Base-by-base conservation (phyloP, 2,888 invertebrate species). In the Barypeithes pellucidus region DNA sequence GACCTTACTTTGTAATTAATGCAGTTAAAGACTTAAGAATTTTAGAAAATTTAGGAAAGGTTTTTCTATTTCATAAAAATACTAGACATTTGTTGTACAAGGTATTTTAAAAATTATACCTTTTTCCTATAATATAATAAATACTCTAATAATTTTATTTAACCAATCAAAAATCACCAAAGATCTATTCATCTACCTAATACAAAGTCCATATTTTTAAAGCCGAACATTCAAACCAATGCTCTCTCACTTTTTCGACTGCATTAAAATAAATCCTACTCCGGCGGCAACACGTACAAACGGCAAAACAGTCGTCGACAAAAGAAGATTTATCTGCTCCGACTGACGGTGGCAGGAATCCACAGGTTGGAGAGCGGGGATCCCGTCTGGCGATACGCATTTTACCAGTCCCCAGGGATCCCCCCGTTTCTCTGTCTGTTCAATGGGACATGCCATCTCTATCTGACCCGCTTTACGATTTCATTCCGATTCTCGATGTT, bases 351-450 rank as follows among this genome's bases (percentile, higher is more conserved):
- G 20, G 67, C 63, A 71, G 82, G 84, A 86, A 86, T 85, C 86
- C 85, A 86, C 86, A 86, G 85, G 85, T 86, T 85, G 85, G 78
- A 74, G 68, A 79, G 77, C 80, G 81, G 81, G 83, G 81, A 82
- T 81, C 80, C 82, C 83, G 82, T 84, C 84, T 83, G 61, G 79
- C 74, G 73, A 68, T 77, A 60, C 47, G 33, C 54, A 57, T 16
- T 57, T 57, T 29, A 33, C 16, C 54, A 57, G 54, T 57, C 72
- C 84, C 83, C 80, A 79, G 81, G 83, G 84, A 83, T 82, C 81
- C 80, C 80, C 81, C 79, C 76, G 79, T 82, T 82, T 82, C 83
- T 83, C 83, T 77, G 81, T 85, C 84, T 84, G 84, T 83, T 84
- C 79, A 84, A 85, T 84, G 85, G 82, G 78, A 78, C 77, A 67